phyloP scores from a whole-genome alignment of 2,113 vertebrate genomes.

The Turnix velox region DNA sequence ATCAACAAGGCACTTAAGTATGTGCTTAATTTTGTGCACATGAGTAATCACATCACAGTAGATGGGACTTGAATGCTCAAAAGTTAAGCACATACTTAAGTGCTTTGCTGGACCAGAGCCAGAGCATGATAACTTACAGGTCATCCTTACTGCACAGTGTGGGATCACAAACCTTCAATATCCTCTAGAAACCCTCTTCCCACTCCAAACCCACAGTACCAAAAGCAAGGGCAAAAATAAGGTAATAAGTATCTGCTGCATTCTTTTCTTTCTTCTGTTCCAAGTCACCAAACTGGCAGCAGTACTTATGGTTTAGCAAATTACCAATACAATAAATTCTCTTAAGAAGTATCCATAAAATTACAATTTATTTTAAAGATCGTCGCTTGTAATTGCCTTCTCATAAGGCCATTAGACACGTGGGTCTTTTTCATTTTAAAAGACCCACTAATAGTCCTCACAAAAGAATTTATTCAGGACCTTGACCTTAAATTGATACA shows the following conservation, averaged over 20 bases:
- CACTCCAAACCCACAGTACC: neutral
- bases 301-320: conserved; percentile 41
- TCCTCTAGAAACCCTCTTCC: neutral
- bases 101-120: conserved; percentile 46
- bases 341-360: conserved; percentile 64
- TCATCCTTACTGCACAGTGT: neutral
- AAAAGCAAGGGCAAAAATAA: neutral
- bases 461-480: conserved; percentile 58
- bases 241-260: neutral
- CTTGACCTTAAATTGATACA: conserved; percentile 69
- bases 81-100: conserved; percentile 56
- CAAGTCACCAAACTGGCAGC: conserved; percentile 34
- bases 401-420: conserved; percentile 43
- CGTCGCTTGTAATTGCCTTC: conserved; percentile 54
- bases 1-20: conserved; percentile 43
- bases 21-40: conserved; percentile 44
- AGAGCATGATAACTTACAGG: neutral
- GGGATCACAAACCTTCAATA: neutral
- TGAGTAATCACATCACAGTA: conserved; percentile 27
- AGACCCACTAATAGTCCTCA: conserved; percentile 26
- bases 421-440: conserved; percentile 63
- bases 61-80: neutral
- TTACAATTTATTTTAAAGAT: conserved; percentile 66
- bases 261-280: conserved; percentile 32
- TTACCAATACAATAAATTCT: conserved; percentile 51